Evolutionary conservation across 2,113 vertebrate species (phyloP), one percentile per base, ranked within the genome.

Genomic region (Hemicordylus capensis): DNA sequence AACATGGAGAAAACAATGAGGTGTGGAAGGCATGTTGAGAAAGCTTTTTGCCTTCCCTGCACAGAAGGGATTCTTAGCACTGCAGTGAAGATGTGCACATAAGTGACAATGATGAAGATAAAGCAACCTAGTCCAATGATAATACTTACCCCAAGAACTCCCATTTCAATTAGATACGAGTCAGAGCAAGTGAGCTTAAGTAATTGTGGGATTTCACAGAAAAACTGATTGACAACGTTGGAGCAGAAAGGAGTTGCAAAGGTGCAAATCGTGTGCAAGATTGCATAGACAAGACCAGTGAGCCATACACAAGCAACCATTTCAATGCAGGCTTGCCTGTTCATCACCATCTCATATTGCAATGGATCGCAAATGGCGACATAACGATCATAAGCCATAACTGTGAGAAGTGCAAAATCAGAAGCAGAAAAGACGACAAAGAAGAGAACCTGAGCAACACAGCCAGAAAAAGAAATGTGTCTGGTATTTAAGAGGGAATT

Each of bases 371-470:
- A 51, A 51, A 51, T 51, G 48, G 48, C 48, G 6, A 51, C 48
- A 51, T 51, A 51, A 6, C 48, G 48, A 51, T 51, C 48, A 51
- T 51, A 51, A 51, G 48, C n/a, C n/a, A n/a, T n/a, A n/a, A n/a
- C n/a, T n/a, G n/a, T n/a, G n/a, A n/a, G n/a, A n/a, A n/a, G n/a
- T n/a, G n/a, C n/a, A n/a, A n/a, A n/a, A n/a, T n/a, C n/a, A n/a
- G n/a, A n/a, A n/a, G n/a, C n/a, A n/a, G n/a, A n/a, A n/a, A n/a
- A n/a, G n/a, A n/a, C n/a, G n/a, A n/a, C n/a, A n/a, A n/a, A n/a
- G n/a, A 56, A 54, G 74, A 76, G 56, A 58, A 77, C 75, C 22
- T 77, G 61, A 42, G 73, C 74, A n/a, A 84, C 83, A 77, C 83
- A 85, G 11, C 39, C 83, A 34, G 39, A 67, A 69, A 77, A 77